These are phyloP conservation scores for Scaptomyza graminum DNA, from an alignment of 1,140 invertebrate species.

Conservation along the genomic window DNA sequence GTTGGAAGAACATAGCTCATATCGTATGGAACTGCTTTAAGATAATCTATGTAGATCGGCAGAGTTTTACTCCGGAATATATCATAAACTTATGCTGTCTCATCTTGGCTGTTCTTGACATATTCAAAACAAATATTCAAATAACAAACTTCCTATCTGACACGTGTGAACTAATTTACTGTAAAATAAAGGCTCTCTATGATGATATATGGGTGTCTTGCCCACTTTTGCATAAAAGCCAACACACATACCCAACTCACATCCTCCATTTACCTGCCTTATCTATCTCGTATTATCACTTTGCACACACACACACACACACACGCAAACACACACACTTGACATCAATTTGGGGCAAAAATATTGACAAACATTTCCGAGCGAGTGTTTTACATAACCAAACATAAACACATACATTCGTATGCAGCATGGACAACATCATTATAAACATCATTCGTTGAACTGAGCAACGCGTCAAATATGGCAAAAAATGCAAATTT, in stretches of 20 bases:
- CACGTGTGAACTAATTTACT: slow-evolving; percentile 8
- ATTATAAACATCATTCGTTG: neutral
- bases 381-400: slow-evolving; percentile 37
- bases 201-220: too few relatives aligned
- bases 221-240: slow-evolving; percentile 2
- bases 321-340: slow-evolving; percentile 8
- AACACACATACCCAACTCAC: slow-evolving; percentile 10
- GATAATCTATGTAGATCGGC: too few relatives aligned
- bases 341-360: slow-evolving; percentile 35
- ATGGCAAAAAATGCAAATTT: slow-evolving; percentile 50
- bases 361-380: slow-evolving; percentile 42
- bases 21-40: too few relatives aligned
- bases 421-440: neutral
- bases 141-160: neutral
- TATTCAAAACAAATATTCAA: neutral
- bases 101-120: neutral
- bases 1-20: too few relatives aligned
- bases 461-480: slow-evolving; percentile 6
- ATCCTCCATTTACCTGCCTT: slow-evolving; percentile 30
- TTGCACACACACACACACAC: slow-evolving; percentile 1
- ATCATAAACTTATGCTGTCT: neutral
- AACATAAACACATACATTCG: neutral
- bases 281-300: slow-evolving; percentile 21
- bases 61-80: too few relatives aligned
- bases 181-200: slow-evolving; percentile 1